These are phyloP conservation scores for Eustalomyia histrio DNA, from an alignment of 2,888 invertebrate genomes.

Conservation along the genomic window DNA sequence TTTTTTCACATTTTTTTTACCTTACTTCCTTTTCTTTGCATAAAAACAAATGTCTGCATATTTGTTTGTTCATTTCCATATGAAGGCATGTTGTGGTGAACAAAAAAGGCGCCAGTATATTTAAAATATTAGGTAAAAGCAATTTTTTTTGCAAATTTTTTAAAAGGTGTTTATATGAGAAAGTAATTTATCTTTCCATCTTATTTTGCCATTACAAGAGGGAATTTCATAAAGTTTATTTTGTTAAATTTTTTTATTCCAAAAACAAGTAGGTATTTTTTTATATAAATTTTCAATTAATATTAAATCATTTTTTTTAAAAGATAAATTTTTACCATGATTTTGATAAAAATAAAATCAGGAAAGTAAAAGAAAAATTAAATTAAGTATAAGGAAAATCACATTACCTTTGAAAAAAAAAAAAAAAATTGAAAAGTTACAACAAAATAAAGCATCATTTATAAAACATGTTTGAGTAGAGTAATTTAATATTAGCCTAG, in stretches of 20 bases:
- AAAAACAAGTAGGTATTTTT: background rate
- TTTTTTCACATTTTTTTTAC: background rate
- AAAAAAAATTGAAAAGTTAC: too few species aligned
- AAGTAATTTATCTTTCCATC: slow-evolving; percentile 56
- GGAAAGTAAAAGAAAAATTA: background rate
- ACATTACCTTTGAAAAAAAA: too few species aligned
- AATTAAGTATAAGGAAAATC: background rate
- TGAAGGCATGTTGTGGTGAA: background rate
- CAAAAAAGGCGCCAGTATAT: background rate
- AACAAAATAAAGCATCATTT: too few species aligned
- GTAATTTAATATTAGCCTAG: slow-evolving; percentile 23
- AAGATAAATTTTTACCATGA: slow-evolving; percentile 18
- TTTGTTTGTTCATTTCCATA: background rate
- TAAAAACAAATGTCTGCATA: background rate
- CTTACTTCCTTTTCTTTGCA: background rate
- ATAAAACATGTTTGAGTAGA: background rate
- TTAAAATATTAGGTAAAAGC: slow-evolving; percentile 16
- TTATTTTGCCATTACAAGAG: background rate
- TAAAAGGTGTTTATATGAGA: slow-evolving; percentile 48
- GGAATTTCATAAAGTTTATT: background rate
- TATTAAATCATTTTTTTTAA: slow-evolving; percentile 27
- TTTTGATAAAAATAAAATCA: slow-evolving; percentile 12
- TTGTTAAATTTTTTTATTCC: background rate
- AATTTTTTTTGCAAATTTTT: slow-evolving; percentile 5
- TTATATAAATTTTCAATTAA: slow-evolving; percentile 61